Evolutionary conservation across 2,888 invertebrate genomes (phyloP), one percentile per base, ranked within the genome.

Genomic region (Amblyteles armatorius): DNA sequence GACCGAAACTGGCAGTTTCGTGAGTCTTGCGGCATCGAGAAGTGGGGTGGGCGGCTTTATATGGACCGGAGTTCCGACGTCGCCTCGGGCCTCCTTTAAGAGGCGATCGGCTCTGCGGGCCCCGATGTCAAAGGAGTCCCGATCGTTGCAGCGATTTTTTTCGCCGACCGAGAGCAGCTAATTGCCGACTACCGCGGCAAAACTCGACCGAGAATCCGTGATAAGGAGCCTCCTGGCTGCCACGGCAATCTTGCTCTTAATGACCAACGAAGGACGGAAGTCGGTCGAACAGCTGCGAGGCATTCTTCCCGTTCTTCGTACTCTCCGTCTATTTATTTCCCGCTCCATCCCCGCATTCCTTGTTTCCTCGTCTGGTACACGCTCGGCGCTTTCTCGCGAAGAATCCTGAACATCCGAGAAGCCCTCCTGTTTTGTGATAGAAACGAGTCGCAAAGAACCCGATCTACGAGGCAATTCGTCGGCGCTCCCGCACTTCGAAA

Each of bases 41-140:
- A 36, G 68, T 63, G 44, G 36, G 55, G 50, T 36, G 48, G 69
- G n/a, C 69, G 48, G 44, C 73, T 78, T 65, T 69, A 82, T 60
- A 74, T 69, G 82, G 82, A 11, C 63, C 29, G 26, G 22, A 48
- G 19, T 76, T 79, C 76, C n/a, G 76, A 77, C 79, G 79, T 82
- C 71, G 76, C 76, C 68, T 79, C 82, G 76, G 67, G 79, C 72
- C 72, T 82, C 55, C 82, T 82, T 85, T 72, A 48, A 82, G 19
- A 52, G 76, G 13, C 19, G 69, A n/a, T 52, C 29, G 52, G 50
- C 22, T 68, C 19, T 68, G 52, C 40, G 36, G 52, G 52, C 52
- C 52, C 29, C 48, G 71, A 63, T 22, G 63, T 72, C 33, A 44
- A 71, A 63, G 50, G 48, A 60, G n/a, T 16, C n/a, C 9, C 60